Evolutionary conservation across 1,140 invertebrate species (phyloP).

Genomic region (Rhyzopertha dominica): DNA sequence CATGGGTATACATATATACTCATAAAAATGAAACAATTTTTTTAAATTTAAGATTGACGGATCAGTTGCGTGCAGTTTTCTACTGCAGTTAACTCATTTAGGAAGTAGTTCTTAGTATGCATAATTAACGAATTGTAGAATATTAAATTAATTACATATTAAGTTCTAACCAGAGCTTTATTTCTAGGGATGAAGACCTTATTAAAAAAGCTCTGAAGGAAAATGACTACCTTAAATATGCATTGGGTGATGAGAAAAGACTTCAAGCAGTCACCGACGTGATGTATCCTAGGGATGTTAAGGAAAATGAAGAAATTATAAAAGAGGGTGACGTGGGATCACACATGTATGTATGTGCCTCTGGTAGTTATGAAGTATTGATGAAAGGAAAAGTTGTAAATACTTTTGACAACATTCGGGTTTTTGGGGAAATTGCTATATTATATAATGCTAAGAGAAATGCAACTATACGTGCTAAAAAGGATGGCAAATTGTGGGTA

Average conservation of each 20-base stretch:
- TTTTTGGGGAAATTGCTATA: conserved; percentile 35
- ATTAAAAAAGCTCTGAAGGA: conserved; percentile 24
- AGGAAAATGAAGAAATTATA: conserved; percentile 22
- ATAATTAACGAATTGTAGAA: too few species aligned
- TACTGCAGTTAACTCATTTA: too few species aligned
- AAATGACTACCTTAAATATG: conserved; percentile 32
- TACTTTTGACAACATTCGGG: conserved; percentile 12
- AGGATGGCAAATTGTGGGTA: too few species aligned
- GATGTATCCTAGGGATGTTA: conserved; percentile 21
- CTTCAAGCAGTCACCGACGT: conserved; percentile 26
- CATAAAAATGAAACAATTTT: too few species aligned
- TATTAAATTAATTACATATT: too few species aligned
- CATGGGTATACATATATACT: too few species aligned
- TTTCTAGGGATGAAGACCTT: conserved; percentile 28
- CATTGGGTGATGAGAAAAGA: conserved; percentile 19
- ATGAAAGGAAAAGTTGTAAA: conserved; percentile 18
- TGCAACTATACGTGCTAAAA: conserved; percentile 25
- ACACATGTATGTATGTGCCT: conserved; percentile 23
- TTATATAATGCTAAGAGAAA: conserved; percentile 33
- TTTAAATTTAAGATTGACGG: too few species aligned
- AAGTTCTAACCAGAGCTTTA: too few species aligned
- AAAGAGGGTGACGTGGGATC: conserved; percentile 23
- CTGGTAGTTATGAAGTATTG: conserved; percentile 22
- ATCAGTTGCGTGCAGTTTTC: too few species aligned
- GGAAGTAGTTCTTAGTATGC: too few species aligned